Evolutionary conservation across 2,888 invertebrate genomes (phyloP).

Genomic region (Zelleria hepariella): DNA sequence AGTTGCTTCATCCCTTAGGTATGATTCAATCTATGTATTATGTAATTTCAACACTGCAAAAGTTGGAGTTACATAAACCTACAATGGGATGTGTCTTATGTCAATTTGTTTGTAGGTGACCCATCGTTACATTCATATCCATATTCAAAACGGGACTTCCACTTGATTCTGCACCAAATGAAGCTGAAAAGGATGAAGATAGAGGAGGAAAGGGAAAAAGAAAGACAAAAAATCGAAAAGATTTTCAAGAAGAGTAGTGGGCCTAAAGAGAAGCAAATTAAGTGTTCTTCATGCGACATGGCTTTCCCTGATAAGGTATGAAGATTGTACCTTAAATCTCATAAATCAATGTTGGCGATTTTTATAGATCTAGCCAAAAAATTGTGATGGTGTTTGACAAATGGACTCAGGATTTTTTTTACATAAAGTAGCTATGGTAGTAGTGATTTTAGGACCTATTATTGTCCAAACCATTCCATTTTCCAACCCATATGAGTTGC

Average conservation of each 20-base stretch:
- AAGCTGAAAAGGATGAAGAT: slow-evolving; percentile 44
- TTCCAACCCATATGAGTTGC: no score
- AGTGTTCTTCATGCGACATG: slow-evolving; percentile 57
- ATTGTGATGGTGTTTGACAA: no score
- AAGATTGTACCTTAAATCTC: no score
- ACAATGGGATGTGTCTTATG: no score
- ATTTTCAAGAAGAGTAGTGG: slow-evolving; percentile 31
- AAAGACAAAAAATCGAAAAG: slow-evolving; percentile 39
- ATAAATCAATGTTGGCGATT: no score
- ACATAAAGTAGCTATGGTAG: no score
- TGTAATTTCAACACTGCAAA: no score
- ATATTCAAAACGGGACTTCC: slow-evolving; percentile 64
- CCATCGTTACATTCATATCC: slow-evolving; percentile 52
- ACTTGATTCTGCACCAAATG: slow-evolving; percentile 56
- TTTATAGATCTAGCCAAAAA: no score
- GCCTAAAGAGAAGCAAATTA: slow-evolving; percentile 47
- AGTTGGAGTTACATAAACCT: neutral
- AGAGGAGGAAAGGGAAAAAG: slow-evolving; percentile 38
- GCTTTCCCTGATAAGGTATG: slow-evolving; percentile 53
- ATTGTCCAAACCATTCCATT: no score
- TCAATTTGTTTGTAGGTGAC: slow-evolving; percentile 33
- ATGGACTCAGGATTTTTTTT: no score
- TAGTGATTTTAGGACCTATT: no score
- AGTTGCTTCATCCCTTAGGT: slow-evolving; percentile 56
- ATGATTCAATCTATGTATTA: slow-evolving; percentile 10